Conservation (phyloP, 2,113 vertebrate genomes). For the Dipodomys merriami region DNA sequence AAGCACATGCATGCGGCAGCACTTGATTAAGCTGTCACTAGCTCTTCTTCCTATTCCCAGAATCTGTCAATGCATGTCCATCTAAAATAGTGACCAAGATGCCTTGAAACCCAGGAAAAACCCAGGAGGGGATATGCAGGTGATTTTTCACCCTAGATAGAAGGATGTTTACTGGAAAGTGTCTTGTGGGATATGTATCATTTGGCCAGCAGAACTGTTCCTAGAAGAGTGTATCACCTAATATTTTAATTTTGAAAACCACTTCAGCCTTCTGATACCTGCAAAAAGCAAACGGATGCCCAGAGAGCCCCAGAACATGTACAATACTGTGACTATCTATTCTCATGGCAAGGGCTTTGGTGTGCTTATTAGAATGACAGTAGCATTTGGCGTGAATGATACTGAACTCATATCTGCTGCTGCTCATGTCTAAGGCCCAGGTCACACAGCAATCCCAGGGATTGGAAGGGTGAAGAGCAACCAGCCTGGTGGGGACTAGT, state of each 20-base stretch:
- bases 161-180: neutral
- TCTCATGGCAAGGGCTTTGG: accelerated
- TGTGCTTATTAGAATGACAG: neutral
- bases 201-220: neutral
- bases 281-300: neutral
- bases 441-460: neutral
- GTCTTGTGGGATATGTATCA: neutral
- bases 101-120: neutral
- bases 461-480: neutral
- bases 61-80: neutral
- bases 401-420: neutral
- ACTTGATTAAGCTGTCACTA: neutral
- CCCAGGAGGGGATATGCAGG: neutral
- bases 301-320: neutral
- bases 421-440: neutral
- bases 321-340: neutral
- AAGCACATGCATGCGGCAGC: neutral
- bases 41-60: neutral
- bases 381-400: accelerated
- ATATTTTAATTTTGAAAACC: neutral
- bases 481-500: neutral
- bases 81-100: neutral
- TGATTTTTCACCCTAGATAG: neutral
- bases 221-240: accelerated
- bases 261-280: neutral